Base-by-base conservation (phyloP, 2,888 invertebrate species). In the Gerris lacustris region DNA sequence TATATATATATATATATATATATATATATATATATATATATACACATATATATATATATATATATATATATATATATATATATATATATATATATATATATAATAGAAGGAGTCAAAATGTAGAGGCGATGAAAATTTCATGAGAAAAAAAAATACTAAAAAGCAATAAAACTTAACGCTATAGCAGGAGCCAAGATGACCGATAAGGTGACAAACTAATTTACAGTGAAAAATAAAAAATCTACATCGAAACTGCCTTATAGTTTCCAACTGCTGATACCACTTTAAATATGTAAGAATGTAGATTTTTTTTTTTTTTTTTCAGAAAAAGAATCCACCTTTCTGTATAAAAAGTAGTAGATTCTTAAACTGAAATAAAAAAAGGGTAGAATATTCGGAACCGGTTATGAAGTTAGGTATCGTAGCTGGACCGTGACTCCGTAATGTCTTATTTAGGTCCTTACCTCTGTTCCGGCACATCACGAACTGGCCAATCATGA, bases 181-280 rank as follows among this genome's bases (percentile, higher is more conserved):
- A 31, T 31, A 31, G 31, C 31, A 31, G 31, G 31, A 31, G 55
- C 15, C 55, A 15, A 11, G 55, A 55, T 55, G 55, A 55, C 55
- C 55, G 55, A 55, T 55, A 55, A 55, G 55, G 55, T 55, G 55
- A 55, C 55, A 55, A 55, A 55, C 55, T 55, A 55, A 55, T 55
- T 55, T 55, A 55, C 55, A 55, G 15, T 55, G 2, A 55, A 15
- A 55, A 55, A 9, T 4, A 55, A 11, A 55, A 55, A 55, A 55
- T 55, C 55, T 55, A 55, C 55, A 55, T 15, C 55, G 15, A 55
- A 55, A 55, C 9, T 11, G 15, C 55, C 9, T 55, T 11, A 55
- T 55, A 55, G 15, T 11, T 15, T 55, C 31, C 31, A 31, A 31
- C 31, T 31, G 31, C 31, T 55, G 55, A 9, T 55, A 15, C 55